Base-by-base conservation (phyloP, 2,888 invertebrate species). In the Ochlodes sylvanus region DNA sequence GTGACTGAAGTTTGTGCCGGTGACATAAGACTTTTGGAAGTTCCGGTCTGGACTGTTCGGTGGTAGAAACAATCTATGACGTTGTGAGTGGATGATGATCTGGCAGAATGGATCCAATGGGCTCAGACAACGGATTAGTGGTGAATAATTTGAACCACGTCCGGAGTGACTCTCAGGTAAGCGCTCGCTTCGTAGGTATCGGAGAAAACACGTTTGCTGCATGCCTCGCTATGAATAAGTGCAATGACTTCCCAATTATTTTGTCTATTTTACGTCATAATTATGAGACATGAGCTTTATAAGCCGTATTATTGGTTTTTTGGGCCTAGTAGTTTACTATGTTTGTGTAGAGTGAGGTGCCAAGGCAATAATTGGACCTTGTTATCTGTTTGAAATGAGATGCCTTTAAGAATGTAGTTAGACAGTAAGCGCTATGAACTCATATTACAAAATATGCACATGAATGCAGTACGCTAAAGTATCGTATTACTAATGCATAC, bases 131-230 rank as follows among this genome's bases (percentile, higher is more conserved):
- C 87, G 92, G 91, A 80, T 84, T 90, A 80, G 86, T 91, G 83
- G 91, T 90, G 84, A 93, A 93, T 82, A 93, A 93, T 89, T 84
- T 92, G 85, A 91, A 91, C 84, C 93, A 93, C 79, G 90, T 86
- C 86, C 91, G 92, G 82, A 92, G 82, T 81, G 93, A 93, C 71
- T 91, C 92, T 81, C 93, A 93, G 93, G 93, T 93, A 89, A 90
- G 92, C 79, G 77, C 72, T 76, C 77, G 77, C 76, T 75, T 69
- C 73, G 82, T 83, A 82, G 82, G 82, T 87, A 88, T 86, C 85
- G 84, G 80, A 84, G 85, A 79, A 87, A 90, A 90, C 92, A 88
- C 87, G 91, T 92, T 92, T 89, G 84, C 81, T 88, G 87, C 88
- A 88, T 86, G 80, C 83, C 84, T 85, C 82, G 84, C 87, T 90